Conservation (phyloP, 1,140 invertebrate genomes). For the Mesaphorura yosii region DNA sequence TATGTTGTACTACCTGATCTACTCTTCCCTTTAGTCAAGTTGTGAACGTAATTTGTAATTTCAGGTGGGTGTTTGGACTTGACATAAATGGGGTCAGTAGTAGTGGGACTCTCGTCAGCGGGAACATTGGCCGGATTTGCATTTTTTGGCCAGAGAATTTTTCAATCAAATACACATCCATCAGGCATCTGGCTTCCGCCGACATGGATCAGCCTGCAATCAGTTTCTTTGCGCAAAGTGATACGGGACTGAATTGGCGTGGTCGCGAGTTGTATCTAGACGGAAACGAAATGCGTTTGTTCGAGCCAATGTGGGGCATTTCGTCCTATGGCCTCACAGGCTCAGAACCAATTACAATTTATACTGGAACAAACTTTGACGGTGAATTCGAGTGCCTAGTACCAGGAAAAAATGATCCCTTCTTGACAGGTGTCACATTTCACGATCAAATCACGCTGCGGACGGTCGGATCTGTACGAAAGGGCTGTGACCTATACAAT, state of each 20-base stretch:
- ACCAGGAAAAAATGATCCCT: background rate
- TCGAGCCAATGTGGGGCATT: background rate
- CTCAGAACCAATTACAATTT: background rate
- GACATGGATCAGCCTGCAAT: background rate
- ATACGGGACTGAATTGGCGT: too few relatives aligned
- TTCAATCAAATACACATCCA: background rate
- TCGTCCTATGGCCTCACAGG: background rate
- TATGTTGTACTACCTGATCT: too few relatives aligned
- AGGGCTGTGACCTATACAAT: background rate
- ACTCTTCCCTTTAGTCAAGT: background rate
- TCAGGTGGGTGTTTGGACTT: background rate
- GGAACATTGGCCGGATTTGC: background rate
- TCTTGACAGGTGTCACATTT: background rate
- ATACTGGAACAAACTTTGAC: background rate
- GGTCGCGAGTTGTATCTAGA: background rate
- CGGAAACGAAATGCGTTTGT: background rate
- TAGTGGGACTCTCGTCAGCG: background rate
- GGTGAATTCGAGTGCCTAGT: background rate
- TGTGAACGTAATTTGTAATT: background rate
- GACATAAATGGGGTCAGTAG: background rate
- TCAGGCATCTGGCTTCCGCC: background rate
- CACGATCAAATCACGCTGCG: background rate
- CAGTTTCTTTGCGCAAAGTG: background rate
- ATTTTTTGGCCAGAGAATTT: background rate
- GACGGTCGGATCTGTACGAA: background rate